phyloP scores from a whole-genome alignment of 2,797 vertebrate species.

The Helostoma temminkii region DNA sequence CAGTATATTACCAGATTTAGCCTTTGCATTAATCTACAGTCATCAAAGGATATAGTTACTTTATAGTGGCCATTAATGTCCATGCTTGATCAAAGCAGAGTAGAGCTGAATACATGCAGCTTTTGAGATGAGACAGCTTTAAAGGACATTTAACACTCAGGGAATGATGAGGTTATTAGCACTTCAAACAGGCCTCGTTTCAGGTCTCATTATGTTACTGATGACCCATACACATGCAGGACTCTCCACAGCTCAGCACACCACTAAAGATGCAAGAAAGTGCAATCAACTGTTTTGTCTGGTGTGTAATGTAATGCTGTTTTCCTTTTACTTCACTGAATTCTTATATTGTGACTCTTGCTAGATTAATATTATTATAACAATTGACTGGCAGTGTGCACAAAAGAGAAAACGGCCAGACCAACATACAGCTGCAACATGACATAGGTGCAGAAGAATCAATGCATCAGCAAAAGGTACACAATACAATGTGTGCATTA shows the following conservation, averaged over 20 bases:
- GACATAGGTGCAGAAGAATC: not conserved
- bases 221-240: constrained; percentile 15
- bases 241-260: constrained; percentile 6
- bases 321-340: constrained; percentile 2
- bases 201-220: constrained; percentile 21
- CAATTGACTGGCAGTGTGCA: not conserved
- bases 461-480: not conserved
- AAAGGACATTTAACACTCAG: constrained; percentile 14
- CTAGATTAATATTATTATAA: not conserved
- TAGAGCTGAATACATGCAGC: constrained; percentile 19
- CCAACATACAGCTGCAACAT: not conserved
- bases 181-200: constrained; percentile 56
- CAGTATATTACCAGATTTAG: constrained; percentile 2
- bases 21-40: constrained; percentile 31
- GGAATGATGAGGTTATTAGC: constrained; percentile 57
- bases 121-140: constrained; percentile 13
- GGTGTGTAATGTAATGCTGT: not conserved
- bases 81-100: constrained; percentile 48
- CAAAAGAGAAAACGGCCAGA: not conserved
- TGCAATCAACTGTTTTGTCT: not conserved
- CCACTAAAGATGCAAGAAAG: constrained; percentile 1
- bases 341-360: not conserved
- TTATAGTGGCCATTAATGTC: constrained; percentile 31
- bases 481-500: not conserved
- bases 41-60: constrained; percentile 32